Base-by-base conservation (phyloP, 2,888 invertebrate species). In the Habroteleia sp. region DNA sequence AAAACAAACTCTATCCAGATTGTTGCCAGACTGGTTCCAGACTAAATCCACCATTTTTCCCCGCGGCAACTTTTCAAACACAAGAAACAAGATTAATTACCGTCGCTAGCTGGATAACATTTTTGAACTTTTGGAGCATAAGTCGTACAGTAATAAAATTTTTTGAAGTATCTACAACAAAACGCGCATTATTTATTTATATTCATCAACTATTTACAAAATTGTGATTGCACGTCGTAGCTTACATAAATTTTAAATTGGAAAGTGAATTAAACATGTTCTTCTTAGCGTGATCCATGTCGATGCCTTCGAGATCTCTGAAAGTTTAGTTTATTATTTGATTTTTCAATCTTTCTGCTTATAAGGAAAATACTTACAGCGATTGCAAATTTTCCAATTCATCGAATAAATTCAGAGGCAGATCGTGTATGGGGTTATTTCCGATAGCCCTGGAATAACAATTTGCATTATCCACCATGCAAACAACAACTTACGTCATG, bases 91-190 rank as follows among this genome's bases (percentile, higher is more conserved):
- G n/a, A n/a, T n/a, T 39, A 80, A 48, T 85, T 86, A 87, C 93
- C 93, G 83, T 93, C 93, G 7, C 91, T 91, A 14, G 89, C 88
- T 0, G 93, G 93, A 23, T 88, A 89, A 79, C 93, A 93, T 77
- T 90, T 89, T 46, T 89, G 88, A 3, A 92, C 91, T 31, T 88
- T 87, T 0, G 92, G 91, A 0, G 91, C 91, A 84, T 90, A 92
- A 1, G 83, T 83, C 1, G 91, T 90, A 80, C 93, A 93, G 82
- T 91, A 93, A 78, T 91, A 90, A 81, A 93, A 93, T 37, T 90
- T 91, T 75, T 91, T 91, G 75, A 92, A 93, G 76, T 92, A 91
- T 20, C 90, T 90, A 77, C 7, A 83, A 83, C 52, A 76, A 25
- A 27, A 5, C 7, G 25, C 10, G 7, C n/a, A n/a, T n/a, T n/a